These are phyloP conservation scores for Lasioglossum marginatum DNA, from an alignment of 2,888 invertebrate species.

Conservation along the genomic window DNA sequence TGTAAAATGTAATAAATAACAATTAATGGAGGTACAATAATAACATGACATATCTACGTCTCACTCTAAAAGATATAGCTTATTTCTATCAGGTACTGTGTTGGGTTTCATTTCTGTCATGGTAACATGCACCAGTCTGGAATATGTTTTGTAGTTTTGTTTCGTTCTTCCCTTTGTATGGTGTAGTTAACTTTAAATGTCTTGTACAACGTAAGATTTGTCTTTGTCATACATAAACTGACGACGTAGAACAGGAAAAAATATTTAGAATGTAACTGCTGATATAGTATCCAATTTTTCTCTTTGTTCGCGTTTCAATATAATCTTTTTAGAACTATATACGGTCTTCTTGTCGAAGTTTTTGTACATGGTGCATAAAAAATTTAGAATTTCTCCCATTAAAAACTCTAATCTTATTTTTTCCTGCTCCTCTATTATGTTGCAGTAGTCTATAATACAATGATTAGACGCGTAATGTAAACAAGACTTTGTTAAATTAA, in stretches of 20 bases:
- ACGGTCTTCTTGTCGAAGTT: slow-evolving; percentile 6
- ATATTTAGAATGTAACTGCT: slow-evolving; percentile 27
- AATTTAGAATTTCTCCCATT: slow-evolving; percentile 13
- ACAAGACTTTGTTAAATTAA: slow-evolving; percentile 38
- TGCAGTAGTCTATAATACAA: slow-evolving; percentile 46
- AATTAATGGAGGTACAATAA: slow-evolving; percentile 82
- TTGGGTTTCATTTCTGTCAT: slow-evolving; percentile 83
- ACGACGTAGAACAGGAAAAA: slow-evolving; percentile 50
- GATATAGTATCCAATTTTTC: slow-evolving; percentile 29
- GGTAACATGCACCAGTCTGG: slow-evolving; percentile 84
- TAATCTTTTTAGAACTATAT: slow-evolving; percentile 28
- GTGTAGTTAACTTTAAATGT: slow-evolving; percentile 60
- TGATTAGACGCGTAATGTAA: slow-evolving; percentile 39
- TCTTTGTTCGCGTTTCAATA: slow-evolving; percentile 23
- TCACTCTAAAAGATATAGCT: slow-evolving; percentile 84
- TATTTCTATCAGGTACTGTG: slow-evolving; percentile 84
- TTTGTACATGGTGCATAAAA: slow-evolving; percentile 19
- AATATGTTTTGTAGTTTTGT: slow-evolving; percentile 73
- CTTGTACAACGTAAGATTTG: slow-evolving; percentile 54
- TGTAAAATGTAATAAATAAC: slow-evolving; percentile 83
- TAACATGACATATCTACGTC: slow-evolving; percentile 83
- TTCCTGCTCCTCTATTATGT: slow-evolving; percentile 36
- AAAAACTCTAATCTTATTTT: slow-evolving; percentile 30
- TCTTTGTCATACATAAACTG: slow-evolving; percentile 23
- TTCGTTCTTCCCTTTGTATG: slow-evolving; percentile 54